phyloP scores from a whole-genome alignment of 2,113 vertebrate genomes.

The Tyrannus savana region DNA sequence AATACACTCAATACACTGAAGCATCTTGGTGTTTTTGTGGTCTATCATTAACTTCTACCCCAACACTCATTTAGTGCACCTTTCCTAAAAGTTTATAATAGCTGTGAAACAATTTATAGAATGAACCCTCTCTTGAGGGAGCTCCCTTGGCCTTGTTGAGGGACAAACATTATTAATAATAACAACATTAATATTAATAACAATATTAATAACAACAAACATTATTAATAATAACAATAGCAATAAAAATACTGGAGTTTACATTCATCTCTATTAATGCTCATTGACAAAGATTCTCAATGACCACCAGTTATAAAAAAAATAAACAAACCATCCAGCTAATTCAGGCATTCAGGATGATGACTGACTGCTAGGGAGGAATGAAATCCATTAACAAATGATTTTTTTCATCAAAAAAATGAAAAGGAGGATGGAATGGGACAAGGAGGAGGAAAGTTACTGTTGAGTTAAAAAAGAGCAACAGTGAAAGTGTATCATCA shows the following conservation, averaged over 20 bases:
- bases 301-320: not conserved
- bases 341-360: not conserved
- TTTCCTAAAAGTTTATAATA: not conserved
- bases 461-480: slow-evolving; percentile 1
- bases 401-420: no score
- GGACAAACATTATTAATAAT: not conserved
- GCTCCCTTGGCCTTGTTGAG: not conserved
- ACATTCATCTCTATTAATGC: not conserved
- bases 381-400: slow-evolving; percentile 5
- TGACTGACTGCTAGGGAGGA: not conserved
- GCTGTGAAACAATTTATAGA: not conserved
- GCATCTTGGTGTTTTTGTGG: not conserved
- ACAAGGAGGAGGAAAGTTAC: not conserved
- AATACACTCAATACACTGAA: not conserved
- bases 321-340: not conserved
- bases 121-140: not conserved
- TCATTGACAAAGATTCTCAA: not conserved
- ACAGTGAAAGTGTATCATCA: not conserved
- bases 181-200: not conserved
- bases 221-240: not conserved
- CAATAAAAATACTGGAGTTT: not conserved
- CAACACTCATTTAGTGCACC: not conserved
- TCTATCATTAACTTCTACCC: not conserved
- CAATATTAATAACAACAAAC: not conserved
- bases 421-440: not conserved